Base-by-base conservation (phyloP, 2,797 vertebrate species). In the Enteromius viviparus region DNA sequence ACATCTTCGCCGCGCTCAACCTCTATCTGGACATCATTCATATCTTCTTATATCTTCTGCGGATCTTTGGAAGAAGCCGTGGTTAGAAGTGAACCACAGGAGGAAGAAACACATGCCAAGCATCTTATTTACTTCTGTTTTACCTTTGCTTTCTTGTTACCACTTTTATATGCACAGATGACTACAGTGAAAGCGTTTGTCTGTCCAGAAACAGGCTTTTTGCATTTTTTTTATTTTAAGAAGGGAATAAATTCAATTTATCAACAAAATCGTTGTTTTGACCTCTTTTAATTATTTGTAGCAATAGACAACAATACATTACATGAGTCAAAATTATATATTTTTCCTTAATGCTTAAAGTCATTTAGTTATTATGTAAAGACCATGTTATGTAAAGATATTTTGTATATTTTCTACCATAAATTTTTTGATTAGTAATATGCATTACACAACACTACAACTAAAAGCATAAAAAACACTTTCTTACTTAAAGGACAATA, bases 21-120 rank as follows among this genome's bases (percentile, higher is more conserved):
- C 96, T 98, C 87, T 98, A 98, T 94, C 96, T 97, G 0, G 97
- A 98, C 91, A 98, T 98, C 91, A 96, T 98, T 91, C 96, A 98
- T 91, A 96, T 98, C 86, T 97, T 98, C 94, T 93, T 98, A 79
- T 97, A 96, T 91, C 95, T 98, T 88, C 29, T 88, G 23, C 77
- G 80, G 23, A 84, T 88, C 53, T 5, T 84, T 1, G 87, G 85
- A 60, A 60, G 69, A 15, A 78, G 71, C 83, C 77, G 87, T 12
- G 29, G 78, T 19, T 88, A 55, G 77, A 26, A 12, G 29, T 17
- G 14, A 12, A 17, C 6, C n/a, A 12, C 10, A 21, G 4, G 9
- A 49, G 45, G 19, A 47, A 72, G 23, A 11, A 71, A 32, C 26
- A 32, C 4, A 21, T 1, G 23, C 26, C 1, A 26, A 49, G 69